phyloP scores from a whole-genome alignment of 2,888 invertebrate genomes.

The Caenorhabditis drosophilae region DNA sequence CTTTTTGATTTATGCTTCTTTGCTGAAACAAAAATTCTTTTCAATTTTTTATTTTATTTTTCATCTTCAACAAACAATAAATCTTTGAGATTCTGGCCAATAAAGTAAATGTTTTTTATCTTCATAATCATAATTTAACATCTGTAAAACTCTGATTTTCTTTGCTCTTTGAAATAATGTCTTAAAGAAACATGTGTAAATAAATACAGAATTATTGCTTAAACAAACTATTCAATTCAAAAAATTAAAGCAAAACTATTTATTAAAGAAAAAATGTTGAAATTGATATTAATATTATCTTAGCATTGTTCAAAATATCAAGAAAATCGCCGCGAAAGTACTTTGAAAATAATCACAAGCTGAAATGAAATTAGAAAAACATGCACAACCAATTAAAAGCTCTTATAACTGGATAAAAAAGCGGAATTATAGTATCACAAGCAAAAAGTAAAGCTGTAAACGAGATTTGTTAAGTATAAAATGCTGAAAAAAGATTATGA shows the following conservation, averaged over 20 bases:
- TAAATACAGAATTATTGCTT: too few relatives aligned
- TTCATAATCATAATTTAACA: conserved; percentile 34
- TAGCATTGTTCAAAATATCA: too few relatives aligned
- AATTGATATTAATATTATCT: too few relatives aligned
- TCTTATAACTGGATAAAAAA: background rate
- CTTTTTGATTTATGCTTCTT: conserved; percentile 18
- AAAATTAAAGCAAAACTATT: background rate
- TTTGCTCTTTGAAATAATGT: too few relatives aligned
- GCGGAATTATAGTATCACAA: conserved; percentile 2
- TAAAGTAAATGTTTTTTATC: conserved; percentile 25
- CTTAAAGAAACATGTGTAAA: too few relatives aligned
- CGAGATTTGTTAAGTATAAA: too few relatives aligned
- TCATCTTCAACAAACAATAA: too few relatives aligned
- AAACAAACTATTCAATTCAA: too few relatives aligned
- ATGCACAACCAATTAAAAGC: background rate
- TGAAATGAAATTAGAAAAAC: conserved; percentile 1
- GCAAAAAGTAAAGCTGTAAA: too few relatives aligned
- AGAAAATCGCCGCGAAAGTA: too few relatives aligned
- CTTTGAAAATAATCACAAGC: background rate
- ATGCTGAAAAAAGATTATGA: too few relatives aligned
- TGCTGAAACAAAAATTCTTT: conserved; percentile 10
- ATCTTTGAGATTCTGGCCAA: conserved; percentile 53
- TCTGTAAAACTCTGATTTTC: background rate
- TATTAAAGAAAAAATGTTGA: background rate
- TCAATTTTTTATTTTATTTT: conserved; percentile 4